phyloP scores from a whole-genome alignment of 2,797 vertebrate species.

The Macropus fuliginosus region DNA sequence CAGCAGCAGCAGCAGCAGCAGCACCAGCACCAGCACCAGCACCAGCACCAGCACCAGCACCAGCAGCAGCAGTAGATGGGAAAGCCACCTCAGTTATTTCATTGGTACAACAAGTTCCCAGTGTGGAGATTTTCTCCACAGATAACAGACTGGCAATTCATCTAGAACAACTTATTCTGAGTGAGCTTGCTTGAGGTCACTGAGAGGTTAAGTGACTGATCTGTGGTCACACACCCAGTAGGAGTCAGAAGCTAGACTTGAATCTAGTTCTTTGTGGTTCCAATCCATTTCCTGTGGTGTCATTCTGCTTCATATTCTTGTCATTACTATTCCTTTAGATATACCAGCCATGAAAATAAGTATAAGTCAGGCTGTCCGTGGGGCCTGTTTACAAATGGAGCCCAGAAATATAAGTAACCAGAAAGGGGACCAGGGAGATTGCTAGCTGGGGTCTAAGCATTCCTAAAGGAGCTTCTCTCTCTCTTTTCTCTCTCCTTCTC shows the following conservation, averaged over 20 bases:
- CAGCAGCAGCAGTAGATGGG: neutral
- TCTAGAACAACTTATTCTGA: neutral
- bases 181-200: neutral
- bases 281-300: neutral
- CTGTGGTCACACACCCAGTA: neutral
- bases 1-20: no score
- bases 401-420: neutral
- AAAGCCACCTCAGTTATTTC: neutral
- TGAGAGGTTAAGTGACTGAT: neutral
- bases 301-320: neutral
- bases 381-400: rapidly evolving
- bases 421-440: neutral
- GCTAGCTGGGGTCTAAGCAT: neutral
- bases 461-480: neutral
- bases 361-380: neutral
- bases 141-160: neutral
- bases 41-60: neutral
- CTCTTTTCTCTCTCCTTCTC: neutral
- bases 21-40: neutral
- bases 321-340: neutral
- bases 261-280: neutral
- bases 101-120: neutral
- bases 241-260: neutral
- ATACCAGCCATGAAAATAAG: neutral
- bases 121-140: neutral